A percentile compares a stretch with the other conserved stretches of the same genome.
Conservation (phyloP, 2,113 vertebrate species). For the Dicrurus megarhynchus region DNA sequence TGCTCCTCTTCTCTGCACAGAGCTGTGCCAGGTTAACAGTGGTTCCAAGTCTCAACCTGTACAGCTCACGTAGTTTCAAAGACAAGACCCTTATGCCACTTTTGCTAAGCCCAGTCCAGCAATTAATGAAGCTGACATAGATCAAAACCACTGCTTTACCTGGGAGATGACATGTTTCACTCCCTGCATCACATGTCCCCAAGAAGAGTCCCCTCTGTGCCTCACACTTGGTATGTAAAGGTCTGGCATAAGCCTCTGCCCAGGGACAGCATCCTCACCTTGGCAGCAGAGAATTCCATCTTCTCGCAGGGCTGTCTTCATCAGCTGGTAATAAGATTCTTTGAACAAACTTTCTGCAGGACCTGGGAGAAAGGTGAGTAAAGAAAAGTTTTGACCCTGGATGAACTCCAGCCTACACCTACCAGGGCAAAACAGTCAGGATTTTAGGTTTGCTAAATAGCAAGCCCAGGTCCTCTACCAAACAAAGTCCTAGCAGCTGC, state of each 20-base stretch:
- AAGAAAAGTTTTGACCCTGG: neutral
- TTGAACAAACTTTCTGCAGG: constrained; percentile 98
- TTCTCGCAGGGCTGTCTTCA: constrained; percentile 91
- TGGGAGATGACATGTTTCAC: neutral
- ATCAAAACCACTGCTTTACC: neutral
- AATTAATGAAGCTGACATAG: neutral
- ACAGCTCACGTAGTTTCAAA: neutral
- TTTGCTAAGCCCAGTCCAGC: neutral
- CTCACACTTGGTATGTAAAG: neutral
- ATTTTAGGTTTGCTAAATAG: neutral
- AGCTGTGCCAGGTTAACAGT: neutral
- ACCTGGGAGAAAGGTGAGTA: constrained; percentile 56
- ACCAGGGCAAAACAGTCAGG: neutral
- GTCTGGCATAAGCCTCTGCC: neutral
- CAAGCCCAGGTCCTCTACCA: neutral
- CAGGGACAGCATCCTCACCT: constrained; percentile 73
- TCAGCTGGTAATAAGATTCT: constrained; percentile 96
- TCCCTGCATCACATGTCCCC: neutral
- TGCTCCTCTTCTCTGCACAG: neutral
- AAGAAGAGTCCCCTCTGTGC: neutral
- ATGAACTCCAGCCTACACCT: neutral
- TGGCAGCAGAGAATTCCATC: constrained; percentile 96
- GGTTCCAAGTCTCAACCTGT: constrained; percentile 23
- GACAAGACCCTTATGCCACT: neutral
- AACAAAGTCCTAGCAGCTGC: neutral